phyloP scores from a whole-genome alignment of 2,888 invertebrate species.

The Caradrina kadenii region DNA sequence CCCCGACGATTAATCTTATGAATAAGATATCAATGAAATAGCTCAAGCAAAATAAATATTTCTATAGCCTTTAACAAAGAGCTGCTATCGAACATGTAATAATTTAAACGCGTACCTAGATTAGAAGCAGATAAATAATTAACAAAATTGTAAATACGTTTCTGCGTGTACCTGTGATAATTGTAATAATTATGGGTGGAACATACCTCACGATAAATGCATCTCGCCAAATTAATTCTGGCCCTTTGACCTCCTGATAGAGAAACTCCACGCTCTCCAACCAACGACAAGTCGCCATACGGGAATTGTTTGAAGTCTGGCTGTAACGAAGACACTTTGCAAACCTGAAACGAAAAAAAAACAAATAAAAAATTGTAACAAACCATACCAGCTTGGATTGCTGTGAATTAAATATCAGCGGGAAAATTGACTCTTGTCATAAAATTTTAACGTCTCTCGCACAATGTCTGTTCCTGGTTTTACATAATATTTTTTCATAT shows the following conservation, averaged over 20 bases:
- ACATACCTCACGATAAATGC: slow-evolving; percentile 93
- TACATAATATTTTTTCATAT: neutral
- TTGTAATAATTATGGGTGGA: neutral
- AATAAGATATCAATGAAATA: slow-evolving; percentile 9
- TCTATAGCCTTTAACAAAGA: neutral
- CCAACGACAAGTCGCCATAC: slow-evolving; percentile 94
- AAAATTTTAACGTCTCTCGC: slow-evolving; percentile 38
- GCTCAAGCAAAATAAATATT: slow-evolving; percentile 1
- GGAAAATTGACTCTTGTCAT: slow-evolving; percentile 45
- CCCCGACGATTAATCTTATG: slow-evolving; percentile 14
- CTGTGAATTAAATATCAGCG: slow-evolving; percentile 53
- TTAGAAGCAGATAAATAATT: neutral
- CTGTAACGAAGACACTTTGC: slow-evolving; percentile 92
- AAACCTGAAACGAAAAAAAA: slow-evolving; percentile 80
- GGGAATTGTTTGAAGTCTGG: slow-evolving; percentile 94
- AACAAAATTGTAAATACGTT: neutral
- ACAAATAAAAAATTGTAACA: slow-evolving; percentile 30
- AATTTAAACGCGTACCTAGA: neutral
- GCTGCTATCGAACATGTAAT: neutral
- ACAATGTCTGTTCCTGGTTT: slow-evolving; percentile 15
- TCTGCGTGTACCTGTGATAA: neutral
- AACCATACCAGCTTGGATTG: slow-evolving; percentile 26
- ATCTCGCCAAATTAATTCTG: slow-evolving; percentile 94
- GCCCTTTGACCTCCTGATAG: slow-evolving; percentile 96
- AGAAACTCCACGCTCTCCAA: slow-evolving; percentile 95